Percentiles rank a stretch among this genome's conserved stretches.
These are phyloP conservation scores for Uria aalge DNA, from an alignment of 2,113 vertebrate species.

Conservation along the genomic window DNA sequence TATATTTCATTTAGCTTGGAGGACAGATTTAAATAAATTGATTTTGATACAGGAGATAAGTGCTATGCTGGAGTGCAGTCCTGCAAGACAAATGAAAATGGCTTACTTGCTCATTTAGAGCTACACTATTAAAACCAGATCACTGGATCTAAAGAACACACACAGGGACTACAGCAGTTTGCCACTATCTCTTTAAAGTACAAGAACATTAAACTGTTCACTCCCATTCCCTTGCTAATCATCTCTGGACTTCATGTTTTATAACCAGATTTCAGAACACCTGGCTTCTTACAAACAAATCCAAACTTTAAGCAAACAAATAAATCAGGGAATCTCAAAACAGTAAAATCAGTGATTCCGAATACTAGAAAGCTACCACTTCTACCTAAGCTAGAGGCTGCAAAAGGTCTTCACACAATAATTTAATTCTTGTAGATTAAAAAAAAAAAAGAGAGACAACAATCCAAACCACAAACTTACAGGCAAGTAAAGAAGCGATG, in stretches of 20 bases:
- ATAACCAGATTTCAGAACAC: neutral
- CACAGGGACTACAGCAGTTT: neutral
- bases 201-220: neutral
- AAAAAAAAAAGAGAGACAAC: neutral
- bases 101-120: neutral
- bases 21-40: neutral
- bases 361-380: neutral
- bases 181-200: neutral
- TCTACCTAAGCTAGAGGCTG: neutral
- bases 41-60: neutral
- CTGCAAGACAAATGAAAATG: neutral
- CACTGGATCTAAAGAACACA: neutral
- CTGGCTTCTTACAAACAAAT: neutral
- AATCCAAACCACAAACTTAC: slow-evolving; percentile 67
- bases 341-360: neutral
- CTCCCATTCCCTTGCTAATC: neutral
- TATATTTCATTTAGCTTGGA: neutral
- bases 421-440: neutral
- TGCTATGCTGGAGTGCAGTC: neutral
- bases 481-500: slow-evolving; percentile 84
- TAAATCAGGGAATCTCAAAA: neutral
- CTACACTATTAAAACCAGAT: neutral
- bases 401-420: neutral
- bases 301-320: neutral
- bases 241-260: neutral